These are phyloP conservation scores for Panagrolaimus sp. DNA, from an alignment of 1,140 invertebrate genomes.

Conservation along the genomic window DNA sequence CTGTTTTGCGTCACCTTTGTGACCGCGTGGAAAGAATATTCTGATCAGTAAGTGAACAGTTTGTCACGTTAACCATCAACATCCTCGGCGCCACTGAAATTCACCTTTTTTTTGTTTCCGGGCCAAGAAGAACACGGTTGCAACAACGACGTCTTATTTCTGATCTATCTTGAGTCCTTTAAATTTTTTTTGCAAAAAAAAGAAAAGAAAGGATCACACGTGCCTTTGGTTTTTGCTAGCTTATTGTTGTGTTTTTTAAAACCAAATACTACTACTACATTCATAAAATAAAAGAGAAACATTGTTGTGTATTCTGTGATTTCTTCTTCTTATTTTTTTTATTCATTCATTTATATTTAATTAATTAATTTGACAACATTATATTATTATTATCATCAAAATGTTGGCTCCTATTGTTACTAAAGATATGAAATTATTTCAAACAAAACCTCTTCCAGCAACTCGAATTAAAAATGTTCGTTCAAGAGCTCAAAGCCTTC, in stretches of 20 bases:
- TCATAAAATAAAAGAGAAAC: too few species aligned
- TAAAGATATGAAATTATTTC: constrained; percentile 32
- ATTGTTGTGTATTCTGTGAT: too few species aligned
- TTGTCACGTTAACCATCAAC: constrained; percentile 3
- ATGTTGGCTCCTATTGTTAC: constrained; percentile 35
- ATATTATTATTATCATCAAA: background rate
- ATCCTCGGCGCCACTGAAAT: too few species aligned
- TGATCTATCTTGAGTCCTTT: background rate
- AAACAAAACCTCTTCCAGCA: constrained; percentile 17
- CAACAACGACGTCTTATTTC: constrained; percentile 8
- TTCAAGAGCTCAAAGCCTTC: constrained; percentile 29
- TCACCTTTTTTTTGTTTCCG: too few species aligned
- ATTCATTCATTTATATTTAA: background rate
- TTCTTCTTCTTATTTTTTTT: too few species aligned
- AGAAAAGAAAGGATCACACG: constrained; percentile 1
- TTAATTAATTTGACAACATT: background rate
- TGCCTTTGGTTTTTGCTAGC: background rate
- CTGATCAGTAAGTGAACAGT: constrained; percentile 4
- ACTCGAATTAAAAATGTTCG: constrained; percentile 25
- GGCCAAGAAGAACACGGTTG: background rate
- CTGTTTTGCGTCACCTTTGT: constrained; percentile 9
- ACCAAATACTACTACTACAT: too few species aligned
- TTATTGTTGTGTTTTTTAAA: too few species aligned
- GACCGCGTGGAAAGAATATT: constrained; percentile 8
- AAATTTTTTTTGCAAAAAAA: background rate